Base-by-base conservation (phyloP, 2,888 invertebrate species). In the Andrena marginata region DNA sequence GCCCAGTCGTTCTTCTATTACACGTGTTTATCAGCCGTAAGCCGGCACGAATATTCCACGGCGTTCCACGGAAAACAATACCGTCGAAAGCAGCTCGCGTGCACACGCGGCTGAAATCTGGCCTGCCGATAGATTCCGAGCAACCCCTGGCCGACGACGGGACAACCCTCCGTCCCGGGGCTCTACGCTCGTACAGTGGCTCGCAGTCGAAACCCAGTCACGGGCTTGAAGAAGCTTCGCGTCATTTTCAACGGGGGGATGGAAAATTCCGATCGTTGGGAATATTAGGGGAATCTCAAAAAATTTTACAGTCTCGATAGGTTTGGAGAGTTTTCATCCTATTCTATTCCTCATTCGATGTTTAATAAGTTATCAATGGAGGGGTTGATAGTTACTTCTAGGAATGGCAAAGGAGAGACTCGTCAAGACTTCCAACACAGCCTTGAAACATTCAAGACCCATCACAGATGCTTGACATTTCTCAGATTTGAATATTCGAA, bases 71-170 rank as follows among this genome's bases (percentile, higher is more conserved):
- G 73, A 62, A 77, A 72, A 51, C 75, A 42, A 71, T 56, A 68
- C 65, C 31, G 69, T 56, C 67, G 42, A 76, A 68, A 80, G 33
- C 16, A n/a, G 65, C 20, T 81, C 70, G 83, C 81, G 83, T 81
- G 83, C 70, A 70, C 63, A 64, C 54, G 71, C 35, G 42, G 48
- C 60, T 31, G 26, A 67, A 85, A 83, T 80, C 83, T 75, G 74
- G 70, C 80, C 76, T 59, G 54, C 60, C 83, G 83, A 85, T 83
- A 70, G 74, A 84, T 78, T 54, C 77, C 77, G 31, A 63, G 60
- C 67, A 69, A 73, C 82, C 80, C 83, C 59, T 70, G 33, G 48
- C n/a, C 68, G 59, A 68, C 59, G 35, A 64, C 42, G 42, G 82
- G 76, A 13, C 23, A 54, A 56, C 65, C 72, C 64, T 59, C 59